Evolutionary conservation across 2,888 invertebrate genomes (phyloP).

Genomic region (Scaptomyza cyrtandrae): DNA sequence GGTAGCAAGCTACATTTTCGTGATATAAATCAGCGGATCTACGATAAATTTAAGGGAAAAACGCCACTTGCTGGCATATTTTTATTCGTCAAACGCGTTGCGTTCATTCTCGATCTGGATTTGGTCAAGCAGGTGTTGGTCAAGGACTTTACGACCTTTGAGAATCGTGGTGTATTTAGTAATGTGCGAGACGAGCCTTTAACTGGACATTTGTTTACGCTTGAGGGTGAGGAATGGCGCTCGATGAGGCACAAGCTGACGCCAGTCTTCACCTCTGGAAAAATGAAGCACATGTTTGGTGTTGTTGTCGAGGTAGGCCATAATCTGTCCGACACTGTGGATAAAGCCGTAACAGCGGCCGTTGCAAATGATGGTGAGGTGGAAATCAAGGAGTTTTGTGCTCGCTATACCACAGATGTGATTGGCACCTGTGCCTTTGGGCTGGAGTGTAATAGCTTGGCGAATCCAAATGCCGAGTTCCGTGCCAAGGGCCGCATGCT

Average conservation of each 20-base stretch:
- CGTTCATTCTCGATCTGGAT: slow-evolving; percentile 76
- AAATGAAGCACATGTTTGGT: slow-evolving; percentile 85
- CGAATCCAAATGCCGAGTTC: slow-evolving; percentile 82
- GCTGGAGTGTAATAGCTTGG: slow-evolving; percentile 84
- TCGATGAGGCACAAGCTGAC: slow-evolving; percentile 84
- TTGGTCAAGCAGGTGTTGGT: slow-evolving; percentile 80
- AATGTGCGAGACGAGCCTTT: slow-evolving; percentile 82
- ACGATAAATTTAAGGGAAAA: slow-evolving; percentile 66
- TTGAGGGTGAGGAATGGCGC: slow-evolving; percentile 85
- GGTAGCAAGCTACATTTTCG: slow-evolving; percentile 58
- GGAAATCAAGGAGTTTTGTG: slow-evolving; percentile 84
- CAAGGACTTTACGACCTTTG: slow-evolving; percentile 82
- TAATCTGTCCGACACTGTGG: slow-evolving; percentile 35
- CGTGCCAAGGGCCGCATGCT: slow-evolving; percentile 67
- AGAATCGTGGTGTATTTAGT: slow-evolving; percentile 76
- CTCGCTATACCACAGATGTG: slow-evolving; percentile 85
- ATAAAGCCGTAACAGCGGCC: background rate
- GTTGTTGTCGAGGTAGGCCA: slow-evolving; percentile 51
- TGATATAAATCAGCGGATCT: slow-evolving; percentile 66
- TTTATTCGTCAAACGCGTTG: slow-evolving; percentile 60
- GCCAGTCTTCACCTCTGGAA: slow-evolving; percentile 85
- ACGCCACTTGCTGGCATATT: slow-evolving; percentile 69
- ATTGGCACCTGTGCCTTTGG: slow-evolving; percentile 86
- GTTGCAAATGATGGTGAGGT: slow-evolving; percentile 58
- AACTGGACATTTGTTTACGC: slow-evolving; percentile 75